Evolutionary conservation across 2,113 vertebrate species (phyloP).

Genomic region (Syngnathoides biaculeatus): DNA sequence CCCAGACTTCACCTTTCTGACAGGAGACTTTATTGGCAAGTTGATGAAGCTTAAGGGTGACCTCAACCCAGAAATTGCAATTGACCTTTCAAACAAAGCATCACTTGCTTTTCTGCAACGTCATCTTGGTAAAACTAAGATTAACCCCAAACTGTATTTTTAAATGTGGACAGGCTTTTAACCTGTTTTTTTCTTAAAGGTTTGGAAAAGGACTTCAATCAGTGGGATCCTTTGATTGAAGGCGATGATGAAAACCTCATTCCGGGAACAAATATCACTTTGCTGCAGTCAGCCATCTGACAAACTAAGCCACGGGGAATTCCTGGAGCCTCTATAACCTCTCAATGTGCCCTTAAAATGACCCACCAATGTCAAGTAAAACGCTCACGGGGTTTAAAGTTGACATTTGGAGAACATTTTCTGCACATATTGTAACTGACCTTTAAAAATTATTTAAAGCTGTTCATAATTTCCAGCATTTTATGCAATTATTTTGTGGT

Average conservation of each 20-base stretch:
- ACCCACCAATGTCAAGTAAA: not conserved
- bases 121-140: constrained; percentile 80
- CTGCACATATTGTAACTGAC: not conserved
- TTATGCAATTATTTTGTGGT: not conserved
- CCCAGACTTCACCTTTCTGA: constrained; percentile 90
- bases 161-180: not conserved
- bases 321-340: not conserved
- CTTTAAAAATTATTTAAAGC: not conserved
- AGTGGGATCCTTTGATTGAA: constrained; percentile 85
- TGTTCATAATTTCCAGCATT: not conserved
- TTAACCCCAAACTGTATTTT: not conserved
- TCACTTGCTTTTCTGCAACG: constrained; percentile 93
- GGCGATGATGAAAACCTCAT: constrained; percentile 85
- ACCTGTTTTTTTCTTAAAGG: constrained; percentile 59
- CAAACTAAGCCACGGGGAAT: not conserved
- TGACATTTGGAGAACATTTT: not conserved
- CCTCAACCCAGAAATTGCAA: constrained; percentile 82
- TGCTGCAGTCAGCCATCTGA: constrained; percentile 63
- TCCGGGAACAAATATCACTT: constrained; percentile 76
- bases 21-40: constrained; percentile 78
- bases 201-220: constrained; percentile 82
- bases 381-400: not conserved
- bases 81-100: constrained; percentile 85
- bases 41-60: constrained; percentile 84
- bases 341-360: not conserved